Base-by-base conservation (phyloP, 1,140 invertebrate genomes). In the Listronotus bonariensis region DNA sequence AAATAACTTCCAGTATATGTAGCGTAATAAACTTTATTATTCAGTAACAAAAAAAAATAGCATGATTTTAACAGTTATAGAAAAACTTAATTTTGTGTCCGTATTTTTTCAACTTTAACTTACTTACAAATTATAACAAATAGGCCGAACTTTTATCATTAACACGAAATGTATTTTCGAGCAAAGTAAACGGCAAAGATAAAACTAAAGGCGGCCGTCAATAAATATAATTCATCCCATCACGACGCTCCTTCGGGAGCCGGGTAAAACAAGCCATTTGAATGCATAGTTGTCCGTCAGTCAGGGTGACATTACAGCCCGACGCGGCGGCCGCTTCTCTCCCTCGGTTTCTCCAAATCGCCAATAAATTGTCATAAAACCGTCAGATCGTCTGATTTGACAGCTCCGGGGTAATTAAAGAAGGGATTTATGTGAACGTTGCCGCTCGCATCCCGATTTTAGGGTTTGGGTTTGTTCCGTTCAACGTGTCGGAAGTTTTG, bases 311-410 rank as follows among this genome's bases (percentile, higher is more conserved):
- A 84, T 84, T 84, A 82, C 78, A 72, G 77, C 75, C 69, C 72
- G 70, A 71, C 72, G 71, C 78, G 81, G 79, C 79, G 80, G 79
- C 56, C 69, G 82, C 81, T 82, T 83, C 82, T 74, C 76, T 77
- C 75, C 76, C 65, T 69, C 51, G 38, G 56, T 67, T 69, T 59
- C 74, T 77, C 72, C 73, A 75, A 74, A 73, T 82, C 82, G 78
- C 82, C 81, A 81, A 84, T 86, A 86, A 86, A 86, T 86, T 83
- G 84, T 86, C 84, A 86, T 86, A 85, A 86, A 86, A 85, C 83
- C 84, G 84, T 85, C 84, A 83, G 79, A 83, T 82, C 82, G 81
- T 81, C 82, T 84, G 84, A 85, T 85, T 83, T 85, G 83, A 85
- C 83, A 83, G 83, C 76, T 79, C 82, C 79, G 81, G 81, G 82